Evolutionary conservation across 2,113 vertebrate species (phyloP).

Genomic region (Anguilla japonica): DNA sequence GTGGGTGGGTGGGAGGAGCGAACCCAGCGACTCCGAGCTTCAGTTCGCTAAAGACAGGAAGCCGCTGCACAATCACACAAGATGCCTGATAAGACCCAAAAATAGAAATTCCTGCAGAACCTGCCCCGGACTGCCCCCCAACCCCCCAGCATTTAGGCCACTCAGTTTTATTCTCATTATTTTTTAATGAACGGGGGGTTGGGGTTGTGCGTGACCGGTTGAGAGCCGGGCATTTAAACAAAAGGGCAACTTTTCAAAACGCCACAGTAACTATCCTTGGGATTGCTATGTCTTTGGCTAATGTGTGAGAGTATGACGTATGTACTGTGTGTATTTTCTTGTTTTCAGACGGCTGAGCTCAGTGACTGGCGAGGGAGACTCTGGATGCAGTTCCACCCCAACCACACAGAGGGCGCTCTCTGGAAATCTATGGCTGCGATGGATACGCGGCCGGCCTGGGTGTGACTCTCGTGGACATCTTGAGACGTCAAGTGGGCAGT

Average conservation of each 20-base stretch:
- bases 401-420: neutral
- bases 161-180: neutral
- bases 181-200: neutral
- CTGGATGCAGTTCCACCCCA: neutral
- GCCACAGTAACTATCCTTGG: neutral
- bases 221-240: neutral
- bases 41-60: neutral
- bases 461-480: neutral
- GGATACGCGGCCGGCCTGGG: neutral
- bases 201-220: neutral
- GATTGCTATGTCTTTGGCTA: neutral
- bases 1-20: neutral
- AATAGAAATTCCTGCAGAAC: constrained; percentile 9
- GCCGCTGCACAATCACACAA: neutral
- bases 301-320: neutral
- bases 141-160: neutral
- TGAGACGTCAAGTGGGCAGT: neutral
- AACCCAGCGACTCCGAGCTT: neutral
- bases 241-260: neutral
- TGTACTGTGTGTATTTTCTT: neutral
- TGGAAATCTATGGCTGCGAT: constrained; percentile 10
- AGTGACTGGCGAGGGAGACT: neutral
- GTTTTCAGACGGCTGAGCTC: neutral
- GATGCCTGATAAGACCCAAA: neutral
- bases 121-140: neutral